A percentile compares a stretch with the other conserved stretches of the same genome.
phyloP scores from a whole-genome alignment of 2,113 vertebrate genomes.

The Eulemur rufifrons region DNA sequence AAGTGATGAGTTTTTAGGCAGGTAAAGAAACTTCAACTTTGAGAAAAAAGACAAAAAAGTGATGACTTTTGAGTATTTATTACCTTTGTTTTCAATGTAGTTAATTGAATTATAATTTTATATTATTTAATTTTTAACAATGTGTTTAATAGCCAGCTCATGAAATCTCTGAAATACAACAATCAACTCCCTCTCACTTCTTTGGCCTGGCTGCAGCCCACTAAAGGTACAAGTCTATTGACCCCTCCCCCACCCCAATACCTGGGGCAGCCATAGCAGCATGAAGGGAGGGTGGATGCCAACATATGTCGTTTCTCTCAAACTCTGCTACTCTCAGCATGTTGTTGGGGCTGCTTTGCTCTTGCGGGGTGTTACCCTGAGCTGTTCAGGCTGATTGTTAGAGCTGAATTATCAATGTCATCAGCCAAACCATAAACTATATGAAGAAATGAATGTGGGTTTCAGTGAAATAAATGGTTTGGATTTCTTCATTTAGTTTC shows the following conservation, averaged over 20 bases:
- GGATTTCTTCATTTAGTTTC: constrained; percentile 32
- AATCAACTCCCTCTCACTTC: neutral
- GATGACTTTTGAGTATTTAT: neutral
- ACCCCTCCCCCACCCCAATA: neutral
- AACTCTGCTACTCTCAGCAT: neutral
- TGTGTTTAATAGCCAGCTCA: constrained; percentile 37
- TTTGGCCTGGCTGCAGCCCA: neutral
- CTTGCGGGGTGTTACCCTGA: neutral
- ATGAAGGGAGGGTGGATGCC: neutral
- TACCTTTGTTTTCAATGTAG: constrained; percentile 36
- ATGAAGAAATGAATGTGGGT: neutral
- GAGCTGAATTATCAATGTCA: neutral
- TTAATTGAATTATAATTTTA: constrained; percentile 28
- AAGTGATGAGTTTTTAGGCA: neutral
- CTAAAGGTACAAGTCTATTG: neutral
- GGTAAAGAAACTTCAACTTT: too few species aligned
- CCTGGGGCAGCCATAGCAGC: neutral
- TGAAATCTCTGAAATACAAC: constrained; percentile 23
- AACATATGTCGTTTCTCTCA: neutral
- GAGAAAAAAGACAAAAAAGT: neutral
- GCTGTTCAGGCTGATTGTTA: neutral
- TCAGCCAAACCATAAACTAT: neutral
- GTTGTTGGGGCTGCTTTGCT: neutral
- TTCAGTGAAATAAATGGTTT: constrained; percentile 31
- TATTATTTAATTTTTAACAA: constrained; percentile 47